Base-by-base conservation (phyloP, 2,797 vertebrate species). In the Lemur catta region DNA sequence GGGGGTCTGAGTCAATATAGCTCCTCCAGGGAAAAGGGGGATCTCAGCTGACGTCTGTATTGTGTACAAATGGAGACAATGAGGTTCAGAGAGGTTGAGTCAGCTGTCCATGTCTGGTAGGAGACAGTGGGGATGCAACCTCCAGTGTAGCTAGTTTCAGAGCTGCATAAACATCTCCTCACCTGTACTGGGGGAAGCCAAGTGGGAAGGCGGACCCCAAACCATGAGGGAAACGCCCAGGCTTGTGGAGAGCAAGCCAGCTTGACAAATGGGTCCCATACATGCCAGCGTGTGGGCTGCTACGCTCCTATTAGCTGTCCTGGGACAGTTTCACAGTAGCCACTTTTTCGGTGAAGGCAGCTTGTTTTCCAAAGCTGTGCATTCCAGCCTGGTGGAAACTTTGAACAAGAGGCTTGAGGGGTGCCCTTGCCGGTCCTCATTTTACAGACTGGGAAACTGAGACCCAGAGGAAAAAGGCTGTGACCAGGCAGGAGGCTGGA, bases 201-300 rank as follows among this genome's bases (percentile, higher is more conserved):
- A 12, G 41, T 0, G 17, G 33, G 52, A 76, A 28, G 52, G 57
- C 0, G 0, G 24, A 7, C 5, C 10, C 41, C 84, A 71, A 59
- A 81, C 35, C 35, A 26, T 4, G 59, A 41, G 14, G 38, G 43
- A 50, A 59, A 43, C 3, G 0, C 28, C 26, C 7, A 72, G 48
- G 55, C 14, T 43, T 20, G 1, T 1, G 7, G 18, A 28, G 4
- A 69, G 38, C 20, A 4, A 43, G 33, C 35, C 13, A 28, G 22
- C 52, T 52, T 69, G 59, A 88, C 7, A 78, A 48, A 52, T 1
- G 33, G 50, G 26, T 46, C 52, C 13, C 1, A 0, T 3, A 0
- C 1, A 18, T 1, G 1, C 48, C 20, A 33, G 9, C 0, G 0
- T 2, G 30, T 20, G 30, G 43, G 57, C 35, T 7, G 7, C 55